Conservation (phyloP, 2,797 vertebrate genomes). For the Trichosurus vulpecula region DNA sequence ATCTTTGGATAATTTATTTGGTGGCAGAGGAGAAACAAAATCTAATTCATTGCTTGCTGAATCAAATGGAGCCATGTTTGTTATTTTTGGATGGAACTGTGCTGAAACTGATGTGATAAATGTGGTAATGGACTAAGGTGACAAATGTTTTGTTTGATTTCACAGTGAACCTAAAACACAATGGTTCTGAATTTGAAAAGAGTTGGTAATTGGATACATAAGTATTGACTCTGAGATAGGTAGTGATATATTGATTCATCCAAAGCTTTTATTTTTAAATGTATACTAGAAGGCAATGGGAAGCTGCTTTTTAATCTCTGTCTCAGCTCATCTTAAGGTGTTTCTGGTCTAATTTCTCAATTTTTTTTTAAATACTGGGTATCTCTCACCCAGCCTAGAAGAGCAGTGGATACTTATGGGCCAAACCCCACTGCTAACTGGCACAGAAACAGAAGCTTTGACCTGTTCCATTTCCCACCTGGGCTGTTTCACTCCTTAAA, state of each 20-base stretch:
- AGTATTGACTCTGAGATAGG: background rate
- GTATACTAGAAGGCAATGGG: background rate
- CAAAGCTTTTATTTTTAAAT: background rate
- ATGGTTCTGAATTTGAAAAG: background rate
- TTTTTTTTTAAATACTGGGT: background rate
- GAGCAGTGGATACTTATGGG: background rate
- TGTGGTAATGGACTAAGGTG: background rate
- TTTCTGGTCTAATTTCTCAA: background rate
- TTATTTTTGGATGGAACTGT: background rate
- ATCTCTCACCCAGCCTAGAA: background rate
- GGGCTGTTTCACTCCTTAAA: background rate
- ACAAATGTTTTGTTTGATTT: background rate
- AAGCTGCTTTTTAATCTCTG: background rate
- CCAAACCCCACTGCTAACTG: background rate
- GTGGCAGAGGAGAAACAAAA: background rate
- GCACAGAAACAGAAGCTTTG: background rate
- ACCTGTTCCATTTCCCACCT: background rate
- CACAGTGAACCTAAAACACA: background rate
- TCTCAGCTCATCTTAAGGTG: background rate
- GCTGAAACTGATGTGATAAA: background rate
- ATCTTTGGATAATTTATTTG: background rate
- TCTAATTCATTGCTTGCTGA: background rate
- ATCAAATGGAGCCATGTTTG: background rate
- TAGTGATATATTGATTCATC: background rate
- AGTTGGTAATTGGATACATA: background rate